Percentiles rank a stretch among this genome's conserved stretches.
Evolutionary conservation across 92 coral and sea anemone genomes (phyloP).

Genomic region (Parazoanthus darwini): DNA sequence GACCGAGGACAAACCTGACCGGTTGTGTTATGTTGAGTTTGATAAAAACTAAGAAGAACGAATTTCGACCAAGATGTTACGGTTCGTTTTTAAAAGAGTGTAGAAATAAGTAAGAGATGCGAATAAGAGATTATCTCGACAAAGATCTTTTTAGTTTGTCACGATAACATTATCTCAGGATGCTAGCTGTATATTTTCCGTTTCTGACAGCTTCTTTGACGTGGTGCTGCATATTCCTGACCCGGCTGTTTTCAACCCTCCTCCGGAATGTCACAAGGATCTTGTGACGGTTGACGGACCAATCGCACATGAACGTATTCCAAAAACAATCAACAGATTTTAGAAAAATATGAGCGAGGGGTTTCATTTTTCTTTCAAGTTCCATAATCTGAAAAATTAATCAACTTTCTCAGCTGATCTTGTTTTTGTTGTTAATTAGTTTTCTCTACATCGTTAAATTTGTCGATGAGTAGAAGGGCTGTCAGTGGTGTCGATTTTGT

Average conservation of each 20-base stretch:
- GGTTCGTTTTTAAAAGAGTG: too few species aligned
- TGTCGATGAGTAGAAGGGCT: too few species aligned
- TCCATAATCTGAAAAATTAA: too few species aligned
- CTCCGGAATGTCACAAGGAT: neutral
- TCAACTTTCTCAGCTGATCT: too few species aligned
- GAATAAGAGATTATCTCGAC: neutral
- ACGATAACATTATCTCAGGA: neutral
- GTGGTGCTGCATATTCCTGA: neutral
- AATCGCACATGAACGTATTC: neutral
- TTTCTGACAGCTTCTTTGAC: constrained; percentile 13
- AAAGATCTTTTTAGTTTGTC: neutral
- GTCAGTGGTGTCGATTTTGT: too few species aligned
- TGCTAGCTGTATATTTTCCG: neutral
- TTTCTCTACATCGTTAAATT: too few species aligned
- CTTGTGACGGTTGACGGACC: neutral
- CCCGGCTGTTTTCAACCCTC: neutral
- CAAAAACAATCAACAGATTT: neutral
- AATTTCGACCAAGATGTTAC: too few species aligned
- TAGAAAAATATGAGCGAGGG: neutral
- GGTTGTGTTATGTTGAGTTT: too few species aligned
- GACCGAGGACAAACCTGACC: too few species aligned
- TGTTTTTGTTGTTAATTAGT: too few species aligned
- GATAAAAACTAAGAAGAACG: too few species aligned
- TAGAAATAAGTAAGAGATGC: neutral
- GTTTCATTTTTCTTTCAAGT: too few species aligned